A percentile compares a stretch with the other conserved stretches of the same genome.
Evolutionary conservation across 2,797 vertebrate genomes (phyloP).

Genomic region (Falco novaeseelandiae): DNA sequence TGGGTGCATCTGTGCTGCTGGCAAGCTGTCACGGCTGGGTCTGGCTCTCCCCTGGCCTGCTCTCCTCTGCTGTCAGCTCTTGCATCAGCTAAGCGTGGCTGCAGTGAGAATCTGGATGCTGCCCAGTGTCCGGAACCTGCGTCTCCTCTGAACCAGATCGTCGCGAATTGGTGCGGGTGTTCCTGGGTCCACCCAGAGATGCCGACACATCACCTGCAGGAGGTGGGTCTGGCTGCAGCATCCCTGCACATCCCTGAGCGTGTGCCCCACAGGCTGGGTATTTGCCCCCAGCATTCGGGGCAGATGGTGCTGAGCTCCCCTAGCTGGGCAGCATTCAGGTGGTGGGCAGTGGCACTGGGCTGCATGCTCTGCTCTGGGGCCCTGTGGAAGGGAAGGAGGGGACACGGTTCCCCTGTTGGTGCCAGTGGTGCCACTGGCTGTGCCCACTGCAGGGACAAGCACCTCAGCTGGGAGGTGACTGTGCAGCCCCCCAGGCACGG

Average conservation of each 20-base stretch:
- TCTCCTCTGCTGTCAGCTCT: not conserved
- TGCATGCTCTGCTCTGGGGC: not conserved
- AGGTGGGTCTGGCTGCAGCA: not conserved
- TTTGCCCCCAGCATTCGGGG: not conserved
- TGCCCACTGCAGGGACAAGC: fast-evolving
- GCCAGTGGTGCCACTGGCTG: not conserved
- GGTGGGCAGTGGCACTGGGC: not conserved
- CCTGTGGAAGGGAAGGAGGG: not conserved
- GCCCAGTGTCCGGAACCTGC: not conserved
- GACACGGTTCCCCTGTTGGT: fast-evolving
- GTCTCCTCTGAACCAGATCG: not conserved
- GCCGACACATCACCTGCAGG: not conserved
- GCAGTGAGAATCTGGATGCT: not conserved
- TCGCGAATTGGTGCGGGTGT: not conserved
- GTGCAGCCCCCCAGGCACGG: not conserved
- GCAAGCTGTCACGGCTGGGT: not conserved
- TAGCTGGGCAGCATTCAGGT: not conserved
- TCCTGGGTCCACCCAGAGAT: fast-evolving
- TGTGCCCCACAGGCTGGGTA: not conserved
- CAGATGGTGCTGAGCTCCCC: not conserved
- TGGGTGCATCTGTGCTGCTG: not conserved
- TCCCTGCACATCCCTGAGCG: not conserved
- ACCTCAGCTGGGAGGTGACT: fast-evolving
- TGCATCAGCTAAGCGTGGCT: fast-evolving
- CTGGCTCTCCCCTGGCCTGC: not conserved